Conservation (phyloP, 2,888 invertebrate genomes). For the Actias luna region DNA sequence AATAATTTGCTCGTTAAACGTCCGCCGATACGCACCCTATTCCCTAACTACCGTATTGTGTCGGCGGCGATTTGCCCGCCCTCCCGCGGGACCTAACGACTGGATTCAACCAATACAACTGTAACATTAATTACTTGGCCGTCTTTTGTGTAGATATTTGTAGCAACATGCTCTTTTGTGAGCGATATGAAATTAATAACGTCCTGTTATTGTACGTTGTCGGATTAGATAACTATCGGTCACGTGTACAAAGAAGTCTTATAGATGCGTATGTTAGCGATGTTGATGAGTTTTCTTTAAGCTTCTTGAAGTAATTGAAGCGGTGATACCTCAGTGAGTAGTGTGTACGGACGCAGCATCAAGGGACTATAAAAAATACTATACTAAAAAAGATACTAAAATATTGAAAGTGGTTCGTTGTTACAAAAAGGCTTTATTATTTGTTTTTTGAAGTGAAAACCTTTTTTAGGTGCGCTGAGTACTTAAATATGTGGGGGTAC, state of each 20-base stretch:
- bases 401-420: neutral
- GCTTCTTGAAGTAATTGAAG: constrained; percentile 9
- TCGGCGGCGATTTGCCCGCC: constrained; percentile 49
- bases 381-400: neutral
- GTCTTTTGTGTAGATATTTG: constrained; percentile 72
- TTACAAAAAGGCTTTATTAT: too few species aligned
- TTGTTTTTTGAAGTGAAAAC: too few species aligned
- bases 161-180: constrained; percentile 75
- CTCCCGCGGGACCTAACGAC: constrained; percentile 65
- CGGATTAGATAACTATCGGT: constrained; percentile 63
- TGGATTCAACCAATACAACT: constrained; percentile 69
- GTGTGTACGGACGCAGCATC: too few species aligned
- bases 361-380: constrained; percentile 1
- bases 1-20: constrained; percentile 81
- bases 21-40: constrained; percentile 65
- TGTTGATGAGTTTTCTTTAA: constrained; percentile 16
- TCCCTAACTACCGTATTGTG: constrained; percentile 78
- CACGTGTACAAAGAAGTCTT: constrained; percentile 51
- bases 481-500: too few species aligned
- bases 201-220: constrained; percentile 45
- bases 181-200: constrained; percentile 68
- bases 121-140: constrained; percentile 69
- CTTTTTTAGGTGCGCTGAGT: too few species aligned
- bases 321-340: too few species aligned
- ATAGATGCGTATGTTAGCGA: constrained; percentile 29